Base-by-base conservation (phyloP, 2,888 invertebrate species). In the Melanostoma scalare region DNA sequence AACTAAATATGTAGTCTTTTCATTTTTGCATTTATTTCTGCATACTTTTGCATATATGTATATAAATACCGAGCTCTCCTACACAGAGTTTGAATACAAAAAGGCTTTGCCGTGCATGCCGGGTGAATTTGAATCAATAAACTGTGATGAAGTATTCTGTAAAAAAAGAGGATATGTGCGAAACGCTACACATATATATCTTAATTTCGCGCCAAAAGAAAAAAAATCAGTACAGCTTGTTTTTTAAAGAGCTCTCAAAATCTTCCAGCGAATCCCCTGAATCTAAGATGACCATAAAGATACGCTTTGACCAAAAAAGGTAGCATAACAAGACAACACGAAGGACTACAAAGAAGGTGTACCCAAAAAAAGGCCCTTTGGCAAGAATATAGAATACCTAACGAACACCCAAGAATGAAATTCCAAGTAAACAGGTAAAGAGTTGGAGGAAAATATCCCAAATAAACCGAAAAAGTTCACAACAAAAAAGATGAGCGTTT, bases 31-130 rank as follows among this genome's bases (percentile, higher is more conserved):
- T 67, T 75, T 68, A 60, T 60, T 68, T 68, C 50, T 76, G 68
- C 55, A 76, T 76, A 76, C 61, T 69, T 76, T 75, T 67, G 75
- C 75, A 75, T 75, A 63, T 35, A 44, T 44, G 42, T 55, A 55
- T 55, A 75, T 38, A 52, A 69, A 69, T 76, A 69, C 68, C 56
- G 36, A 56, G 38, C 31, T 75, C 75, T 68, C 75, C 67, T 68
- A 48, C 48, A 46, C 63, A 73, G 55, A 40, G 69, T 76, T 76
- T 76, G 67, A 53, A 40, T 53, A 42, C 10, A 67, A 67, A 53
- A 20, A 20, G 20, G 20, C 20, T 20, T 42, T 53, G 53, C 35
- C 38, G 42, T 53, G 30, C 33, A 30, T 67, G 9, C 48, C n/a
- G n/a, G 30, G 36, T 9, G 31, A 35, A 67, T 52, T 10, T 52